These are phyloP conservation scores for Automeris io DNA, from an alignment of 2,888 invertebrate species.

Conservation along the genomic window DNA sequence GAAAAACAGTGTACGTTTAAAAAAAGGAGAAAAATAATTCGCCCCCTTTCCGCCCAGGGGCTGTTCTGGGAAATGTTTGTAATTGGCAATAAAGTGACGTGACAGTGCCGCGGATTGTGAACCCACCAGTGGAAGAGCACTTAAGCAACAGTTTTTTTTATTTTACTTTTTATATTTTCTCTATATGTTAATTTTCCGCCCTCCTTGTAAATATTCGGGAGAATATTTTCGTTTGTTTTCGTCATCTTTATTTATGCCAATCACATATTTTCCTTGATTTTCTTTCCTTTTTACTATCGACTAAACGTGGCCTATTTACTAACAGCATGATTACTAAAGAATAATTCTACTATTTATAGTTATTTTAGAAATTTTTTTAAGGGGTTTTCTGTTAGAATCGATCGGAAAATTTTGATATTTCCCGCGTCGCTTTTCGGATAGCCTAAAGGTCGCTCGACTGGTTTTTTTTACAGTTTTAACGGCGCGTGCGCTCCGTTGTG, in stretches of 20 bases:
- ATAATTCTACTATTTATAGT: constrained; percentile 8
- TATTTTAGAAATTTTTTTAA: not conserved
- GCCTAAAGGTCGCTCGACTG: constrained; percentile 61
- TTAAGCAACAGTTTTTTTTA: constrained; percentile 49
- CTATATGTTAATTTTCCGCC: constrained; percentile 28
- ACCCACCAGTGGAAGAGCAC: constrained; percentile 53
- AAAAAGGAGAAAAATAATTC: constrained; percentile 31
- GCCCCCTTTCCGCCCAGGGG: constrained; percentile 31
- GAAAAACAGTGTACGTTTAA: constrained; percentile 59
- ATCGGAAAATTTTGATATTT: constrained; percentile 38
- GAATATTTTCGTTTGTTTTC: constrained; percentile 37
- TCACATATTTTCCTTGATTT: constrained; percentile 61
- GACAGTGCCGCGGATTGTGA: constrained; percentile 56
- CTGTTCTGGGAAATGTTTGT: constrained; percentile 62
- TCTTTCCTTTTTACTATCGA: constrained; percentile 26
- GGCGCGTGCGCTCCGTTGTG: constrained; percentile 41
- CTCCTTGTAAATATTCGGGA: constrained; percentile 58
- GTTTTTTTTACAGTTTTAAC: constrained; percentile 74
- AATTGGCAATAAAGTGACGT: constrained; percentile 76
- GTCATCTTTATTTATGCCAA: constrained; percentile 67
- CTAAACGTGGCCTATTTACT: constrained; percentile 40
- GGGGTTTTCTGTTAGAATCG: constrained; percentile 10
- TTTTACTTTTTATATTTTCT: constrained; percentile 25
- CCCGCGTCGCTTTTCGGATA: constrained; percentile 54
- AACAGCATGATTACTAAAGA: constrained; percentile 40